These are phyloP conservation scores for Hydrozoanthus gracilis DNA, from an alignment of 92 coral and sea anemone genomes.

Conservation along the genomic window DNA sequence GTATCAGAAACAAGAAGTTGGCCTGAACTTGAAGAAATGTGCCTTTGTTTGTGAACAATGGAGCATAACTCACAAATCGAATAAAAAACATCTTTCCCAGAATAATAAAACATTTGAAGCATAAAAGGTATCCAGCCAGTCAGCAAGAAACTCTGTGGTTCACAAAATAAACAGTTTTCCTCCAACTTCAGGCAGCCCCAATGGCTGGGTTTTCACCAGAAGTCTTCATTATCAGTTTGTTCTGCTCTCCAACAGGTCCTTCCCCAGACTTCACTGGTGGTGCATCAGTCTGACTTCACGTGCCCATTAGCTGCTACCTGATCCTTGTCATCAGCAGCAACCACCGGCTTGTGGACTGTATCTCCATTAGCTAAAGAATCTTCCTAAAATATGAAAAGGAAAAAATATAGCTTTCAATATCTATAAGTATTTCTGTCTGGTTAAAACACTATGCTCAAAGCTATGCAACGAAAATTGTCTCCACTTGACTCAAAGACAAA, in stretches of 20 bases:
- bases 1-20: too few relatives aligned
- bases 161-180: slow-evolving; percentile 48
- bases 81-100: not conserved
- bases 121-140: not conserved
- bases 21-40: too few relatives aligned
- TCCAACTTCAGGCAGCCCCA: slow-evolving; percentile 75
- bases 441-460: not conserved
- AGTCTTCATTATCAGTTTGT: slow-evolving; percentile 66
- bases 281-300: slow-evolving; percentile 40
- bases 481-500: too few relatives aligned
- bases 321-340: slow-evolving; percentile 11
- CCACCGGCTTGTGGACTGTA: slow-evolving; percentile 27
- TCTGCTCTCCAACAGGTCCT: slow-evolving; percentile 10
- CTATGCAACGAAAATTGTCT: too few relatives aligned
- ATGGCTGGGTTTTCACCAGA: slow-evolving; percentile 68
- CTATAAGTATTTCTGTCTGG: not conserved
- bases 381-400: not conserved
- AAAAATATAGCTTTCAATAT: not conserved
- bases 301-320: slow-evolving; percentile 50
- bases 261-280: not conserved
- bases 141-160: slow-evolving; percentile 15
- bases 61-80: too few relatives aligned
- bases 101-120: not conserved
- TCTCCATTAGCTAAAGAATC: slow-evolving; percentile 39
- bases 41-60: too few relatives aligned